Base-by-base conservation (phyloP, 2,888 invertebrate genomes). In the Diloba caeruleocephala region DNA sequence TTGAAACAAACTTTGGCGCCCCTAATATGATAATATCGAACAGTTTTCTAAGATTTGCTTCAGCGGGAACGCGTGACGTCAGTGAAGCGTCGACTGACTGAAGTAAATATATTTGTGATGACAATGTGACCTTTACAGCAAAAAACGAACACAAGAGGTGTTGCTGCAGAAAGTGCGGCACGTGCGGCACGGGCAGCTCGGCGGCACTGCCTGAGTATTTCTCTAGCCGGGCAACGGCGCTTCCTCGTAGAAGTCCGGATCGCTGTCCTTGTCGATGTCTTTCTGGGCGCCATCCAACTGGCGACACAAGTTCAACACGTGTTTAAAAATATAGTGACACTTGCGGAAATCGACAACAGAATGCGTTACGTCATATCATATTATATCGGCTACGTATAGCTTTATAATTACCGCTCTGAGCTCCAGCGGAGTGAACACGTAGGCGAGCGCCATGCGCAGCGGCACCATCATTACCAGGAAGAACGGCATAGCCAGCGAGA, bases 171-270 rank as follows among this genome's bases (percentile, higher is more conserved):
- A 3, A 0, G 8, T 2, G 21, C 23, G 32, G 3, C 25, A 15
- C 14, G 23, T 19, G 32, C n/a, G n/a, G n/a, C n/a, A n/a, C 12
- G 10, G 2, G 23, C 13, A 17, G 26, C 49, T 10, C 10, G 2
- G 8, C 25, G 25, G 19, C 28, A 8, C 14, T 8, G 28, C 29
- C 21, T 8, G 12, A 4, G 6, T 32, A 12, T 38, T 92, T 9
- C 17, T 55, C 58, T 95, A 97, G 71, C 96, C 96, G 71, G 97
- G 97, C 83, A 97, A 94, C 48, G 96, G 97, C 56, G 98, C 98
- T 93, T 98, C 97, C 78, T 97, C 97, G 88, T 98, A 98, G 94
- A 98, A 98, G 89, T 98, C 98, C 6, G 97, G 98, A 84, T 98
- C 98, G 83, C 98, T 97, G 74, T 97, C 98, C 71, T 95, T 95